Evolutionary conservation across 1,140 invertebrate species (phyloP).

Genomic region (Cheumatopsyche charites): DNA sequence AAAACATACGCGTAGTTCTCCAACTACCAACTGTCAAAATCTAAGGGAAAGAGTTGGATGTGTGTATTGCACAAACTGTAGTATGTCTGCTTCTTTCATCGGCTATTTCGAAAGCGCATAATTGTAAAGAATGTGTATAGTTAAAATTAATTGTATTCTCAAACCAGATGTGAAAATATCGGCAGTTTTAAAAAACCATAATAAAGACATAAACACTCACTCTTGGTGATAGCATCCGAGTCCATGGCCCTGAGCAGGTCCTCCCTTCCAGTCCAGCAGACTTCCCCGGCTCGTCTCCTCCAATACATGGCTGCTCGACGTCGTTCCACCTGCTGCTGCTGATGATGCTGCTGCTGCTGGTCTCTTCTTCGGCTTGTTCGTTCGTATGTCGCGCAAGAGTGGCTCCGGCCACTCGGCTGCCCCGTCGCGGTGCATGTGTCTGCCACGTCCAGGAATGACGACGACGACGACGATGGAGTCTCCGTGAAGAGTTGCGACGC

Average conservation of each 20-base stretch:
- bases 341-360: neutral
- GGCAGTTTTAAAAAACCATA: neutral
- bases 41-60: no score
- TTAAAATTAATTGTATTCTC: no score
- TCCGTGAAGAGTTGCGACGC: neutral
- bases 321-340: neutral
- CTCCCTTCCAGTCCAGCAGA: neutral
- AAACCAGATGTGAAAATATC: no score
- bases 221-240: slow-evolving; percentile 15
- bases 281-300: neutral
- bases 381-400: slow-evolving; percentile 6
- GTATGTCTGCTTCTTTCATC: no score
- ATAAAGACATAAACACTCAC: neutral
- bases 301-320: neutral
- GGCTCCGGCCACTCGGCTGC: neutral
- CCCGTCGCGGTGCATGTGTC: neutral
- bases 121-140: no score
- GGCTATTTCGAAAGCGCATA: no score
- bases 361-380: slow-evolving; percentile 20
- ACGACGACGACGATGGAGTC: neutral
- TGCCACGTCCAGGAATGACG: neutral
- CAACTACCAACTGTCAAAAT: no score
- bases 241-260: neutral
- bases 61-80: no score
- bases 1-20: no score